Conservation (phyloP, 2,797 vertebrate species). For the Gallinago solitaria region DNA sequence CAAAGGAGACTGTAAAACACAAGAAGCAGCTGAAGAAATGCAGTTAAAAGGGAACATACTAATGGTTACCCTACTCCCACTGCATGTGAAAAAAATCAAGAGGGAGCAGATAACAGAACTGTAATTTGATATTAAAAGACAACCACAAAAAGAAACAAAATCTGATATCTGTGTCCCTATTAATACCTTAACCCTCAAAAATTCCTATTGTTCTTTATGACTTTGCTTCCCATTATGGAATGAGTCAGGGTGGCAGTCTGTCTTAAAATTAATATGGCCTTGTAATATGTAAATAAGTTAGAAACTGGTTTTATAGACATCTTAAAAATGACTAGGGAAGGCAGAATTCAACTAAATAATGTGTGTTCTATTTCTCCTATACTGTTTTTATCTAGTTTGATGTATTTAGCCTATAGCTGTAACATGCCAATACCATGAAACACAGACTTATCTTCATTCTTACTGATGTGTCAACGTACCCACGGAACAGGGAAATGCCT, state of each 20-base stretch:
- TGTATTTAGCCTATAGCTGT: not conserved
- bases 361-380: not conserved
- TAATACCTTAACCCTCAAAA: not conserved
- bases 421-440: not conserved
- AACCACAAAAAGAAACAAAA: not conserved
- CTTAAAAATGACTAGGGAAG: not conserved
- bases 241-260: not conserved
- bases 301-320: not conserved
- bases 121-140: not conserved
- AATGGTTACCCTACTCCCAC: not conserved
- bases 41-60: not conserved
- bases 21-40: not conserved
- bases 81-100: not conserved
- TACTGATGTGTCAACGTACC: not conserved
- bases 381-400: not conserved
- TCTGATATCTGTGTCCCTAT: not conserved
- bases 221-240: not conserved
- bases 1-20: not conserved
- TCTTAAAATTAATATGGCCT: not conserved
- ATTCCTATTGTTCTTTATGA: not conserved
- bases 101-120: not conserved
- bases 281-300: not conserved
- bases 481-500: not conserved
- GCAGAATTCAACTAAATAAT: not conserved
- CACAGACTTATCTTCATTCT: not conserved